Conservation (phyloP, 2,797 vertebrate genomes). For the Onychomys arenicola region DNA sequence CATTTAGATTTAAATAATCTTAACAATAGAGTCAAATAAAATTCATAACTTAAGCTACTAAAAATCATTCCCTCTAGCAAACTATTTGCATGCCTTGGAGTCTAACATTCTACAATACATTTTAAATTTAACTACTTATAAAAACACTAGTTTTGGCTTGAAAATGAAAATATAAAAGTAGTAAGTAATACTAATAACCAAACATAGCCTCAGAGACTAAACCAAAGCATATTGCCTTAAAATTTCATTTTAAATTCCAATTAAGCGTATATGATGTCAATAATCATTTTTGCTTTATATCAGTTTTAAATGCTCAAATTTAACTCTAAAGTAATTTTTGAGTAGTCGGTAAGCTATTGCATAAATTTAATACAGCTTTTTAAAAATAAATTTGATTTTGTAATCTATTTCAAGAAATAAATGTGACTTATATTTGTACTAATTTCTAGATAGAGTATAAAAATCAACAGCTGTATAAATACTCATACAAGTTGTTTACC, state of each 20-base stretch:
- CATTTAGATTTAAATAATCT: slow-evolving; percentile 83
- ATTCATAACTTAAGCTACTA: slow-evolving; percentile 52
- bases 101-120: slow-evolving; percentile 43
- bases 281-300: not conserved
- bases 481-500: not conserved
- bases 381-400: slow-evolving; percentile 46
- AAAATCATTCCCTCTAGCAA: slow-evolving; percentile 42
- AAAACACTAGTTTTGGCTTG: not conserved
- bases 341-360: not conserved
- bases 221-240: not conserved
- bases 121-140: slow-evolving; percentile 38
- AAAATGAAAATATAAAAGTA: slow-evolving; percentile 46
- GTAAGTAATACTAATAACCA: not conserved
- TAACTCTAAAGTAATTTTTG: not conserved
- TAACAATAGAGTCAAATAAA: not conserved
- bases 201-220: not conserved
- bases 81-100: not conserved
- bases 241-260: slow-evolving; percentile 53
- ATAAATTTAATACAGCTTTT: not conserved
- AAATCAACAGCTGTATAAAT: slow-evolving; percentile 44
- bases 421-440: not conserved
- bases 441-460: not conserved
- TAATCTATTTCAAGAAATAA: not conserved
- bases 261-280: slow-evolving; percentile 7
- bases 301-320: not conserved